Evolutionary conservation across 2,113 vertebrate species (phyloP).

Genomic region (Myrmophylax atrothorax): DNA sequence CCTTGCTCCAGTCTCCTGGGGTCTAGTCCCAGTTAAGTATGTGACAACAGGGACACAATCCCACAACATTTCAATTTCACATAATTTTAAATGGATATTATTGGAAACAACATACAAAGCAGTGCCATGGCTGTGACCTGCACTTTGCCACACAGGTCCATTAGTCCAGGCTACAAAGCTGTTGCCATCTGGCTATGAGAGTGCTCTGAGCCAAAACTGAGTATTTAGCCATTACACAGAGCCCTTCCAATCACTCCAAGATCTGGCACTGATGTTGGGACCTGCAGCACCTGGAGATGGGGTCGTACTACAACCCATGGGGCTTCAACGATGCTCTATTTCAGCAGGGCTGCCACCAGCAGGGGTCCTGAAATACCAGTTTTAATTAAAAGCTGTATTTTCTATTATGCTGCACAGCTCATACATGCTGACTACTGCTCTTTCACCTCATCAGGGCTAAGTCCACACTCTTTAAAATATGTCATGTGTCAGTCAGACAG

Average conservation of each 20-base stretch:
- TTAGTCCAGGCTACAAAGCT: not conserved
- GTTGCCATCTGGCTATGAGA: fast-evolving
- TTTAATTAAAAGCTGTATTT: constrained; percentile 61
- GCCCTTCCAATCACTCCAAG: not conserved
- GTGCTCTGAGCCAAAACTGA: not conserved
- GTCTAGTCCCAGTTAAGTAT: not conserved
- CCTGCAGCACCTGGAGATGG: not conserved
- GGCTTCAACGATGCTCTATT: not conserved
- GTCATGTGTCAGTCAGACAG: constrained; percentile 15
- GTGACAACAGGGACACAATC: not conserved
- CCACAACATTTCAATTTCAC: not conserved
- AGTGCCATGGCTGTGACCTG: not conserved
- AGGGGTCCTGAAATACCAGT: constrained; percentile 53
- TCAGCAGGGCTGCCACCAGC: constrained; percentile 43
- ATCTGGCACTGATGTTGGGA: not conserved
- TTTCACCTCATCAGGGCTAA: not conserved
- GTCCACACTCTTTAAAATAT: not conserved
- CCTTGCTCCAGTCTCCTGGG: not conserved
- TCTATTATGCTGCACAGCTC: constrained; percentile 9
- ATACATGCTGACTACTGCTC: constrained; percentile 33
- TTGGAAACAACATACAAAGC: not conserved
- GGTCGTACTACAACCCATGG: not conserved
- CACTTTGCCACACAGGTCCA: not conserved
- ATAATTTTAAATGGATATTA: not conserved
- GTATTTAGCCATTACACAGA: not conserved